Evolutionary conservation across 2,888 invertebrate genomes (phyloP).

Genomic region (Drosophila dives): DNA sequence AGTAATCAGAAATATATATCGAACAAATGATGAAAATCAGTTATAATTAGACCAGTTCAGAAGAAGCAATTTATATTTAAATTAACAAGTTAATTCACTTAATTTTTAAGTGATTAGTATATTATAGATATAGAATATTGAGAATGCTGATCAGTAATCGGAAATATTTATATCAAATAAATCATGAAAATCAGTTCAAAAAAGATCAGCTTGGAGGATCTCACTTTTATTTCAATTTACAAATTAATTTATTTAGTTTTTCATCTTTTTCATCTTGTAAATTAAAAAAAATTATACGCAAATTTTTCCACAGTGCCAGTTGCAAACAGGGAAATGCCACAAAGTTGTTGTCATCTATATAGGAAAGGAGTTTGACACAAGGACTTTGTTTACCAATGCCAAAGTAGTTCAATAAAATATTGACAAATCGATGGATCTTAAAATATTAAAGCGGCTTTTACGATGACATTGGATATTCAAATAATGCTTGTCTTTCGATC

Average conservation of each 20-base stretch:
- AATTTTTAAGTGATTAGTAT: background rate
- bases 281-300: background rate
- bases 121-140: no score
- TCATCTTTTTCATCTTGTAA: no score
- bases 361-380: constrained; percentile 13
- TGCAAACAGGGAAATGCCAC: constrained; percentile 37
- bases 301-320: constrained; percentile 5
- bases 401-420: constrained; percentile 36
- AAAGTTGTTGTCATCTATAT: constrained; percentile 34
- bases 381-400: constrained; percentile 7
- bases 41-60: background rate
- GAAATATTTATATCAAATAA: no score
- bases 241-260: no score
- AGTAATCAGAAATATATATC: no score
- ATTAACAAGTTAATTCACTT: background rate
- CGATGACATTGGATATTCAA: background rate
- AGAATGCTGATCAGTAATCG: no score
- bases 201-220: no score
- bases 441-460: constrained; percentile 2
- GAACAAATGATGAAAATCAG: background rate
- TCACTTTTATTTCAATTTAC: no score
- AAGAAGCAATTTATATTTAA: background rate
- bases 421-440: constrained; percentile 21
- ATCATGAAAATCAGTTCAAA: no score
- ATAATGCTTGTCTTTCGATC: constrained; percentile 9